phyloP scores from a whole-genome alignment of 2,888 invertebrate species.

The Tipula confusa region DNA sequence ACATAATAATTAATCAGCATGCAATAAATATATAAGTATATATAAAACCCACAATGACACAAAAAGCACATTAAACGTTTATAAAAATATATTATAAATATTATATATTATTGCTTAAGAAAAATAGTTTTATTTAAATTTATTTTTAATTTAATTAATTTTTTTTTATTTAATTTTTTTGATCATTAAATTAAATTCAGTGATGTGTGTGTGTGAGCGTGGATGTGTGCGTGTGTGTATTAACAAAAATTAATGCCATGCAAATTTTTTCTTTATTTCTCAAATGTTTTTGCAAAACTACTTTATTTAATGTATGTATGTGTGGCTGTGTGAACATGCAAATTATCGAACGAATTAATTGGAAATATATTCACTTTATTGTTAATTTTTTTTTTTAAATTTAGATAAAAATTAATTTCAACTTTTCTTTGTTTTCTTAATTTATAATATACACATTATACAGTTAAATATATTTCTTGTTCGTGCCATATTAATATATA shows the following conservation, averaged over 20 bases:
- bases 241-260: background rate
- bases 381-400: background rate
- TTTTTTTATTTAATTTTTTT: background rate
- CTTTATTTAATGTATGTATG: too few relatives aligned
- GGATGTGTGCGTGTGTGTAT: too few relatives aligned
- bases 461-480: background rate
- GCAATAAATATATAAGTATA: background rate
- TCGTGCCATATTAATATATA: background rate
- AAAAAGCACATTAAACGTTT: background rate
- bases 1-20: background rate
- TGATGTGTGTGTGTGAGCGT: background rate
- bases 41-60: background rate
- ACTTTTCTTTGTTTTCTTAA: background rate
- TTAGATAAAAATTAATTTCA: background rate
- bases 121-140: slow-evolving; percentile 20
- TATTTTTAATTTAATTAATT: background rate
- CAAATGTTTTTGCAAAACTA: background rate
- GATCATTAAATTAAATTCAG: background rate
- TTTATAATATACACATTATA: slow-evolving; percentile 12
- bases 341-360: background rate
- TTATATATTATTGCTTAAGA: slow-evolving; percentile 1
- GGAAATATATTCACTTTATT: background rate
- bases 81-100: slow-evolving; percentile 12
- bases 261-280: background rate
- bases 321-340: background rate